These are phyloP conservation scores for Portunus trituberculatus DNA, from an alignment of 1,140 invertebrate genomes.

Conservation along the genomic window DNA sequence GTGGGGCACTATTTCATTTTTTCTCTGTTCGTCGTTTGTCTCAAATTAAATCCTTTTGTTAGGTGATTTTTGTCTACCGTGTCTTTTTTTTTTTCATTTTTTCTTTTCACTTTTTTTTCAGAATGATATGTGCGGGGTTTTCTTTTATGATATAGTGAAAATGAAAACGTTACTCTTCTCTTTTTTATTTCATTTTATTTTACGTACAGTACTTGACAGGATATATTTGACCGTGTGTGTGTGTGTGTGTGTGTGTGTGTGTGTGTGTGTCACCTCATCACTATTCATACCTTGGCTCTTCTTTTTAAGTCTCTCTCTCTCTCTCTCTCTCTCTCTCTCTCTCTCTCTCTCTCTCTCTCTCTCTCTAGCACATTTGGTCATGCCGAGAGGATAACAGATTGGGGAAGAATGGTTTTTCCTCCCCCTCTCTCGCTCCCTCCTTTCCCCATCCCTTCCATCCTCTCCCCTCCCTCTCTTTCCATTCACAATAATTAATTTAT, in stretches of 20 bases:
- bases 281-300: background rate
- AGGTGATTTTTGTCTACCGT: background rate
- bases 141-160: background rate
- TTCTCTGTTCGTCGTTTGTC: background rate
- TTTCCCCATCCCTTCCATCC: background rate
- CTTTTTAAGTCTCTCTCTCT: slow-evolving; percentile 32
- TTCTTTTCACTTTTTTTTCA: no score
- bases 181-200: background rate
- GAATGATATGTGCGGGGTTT: no score
- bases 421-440: background rate
- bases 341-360: background rate
- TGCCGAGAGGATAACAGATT: slow-evolving; percentile 34
- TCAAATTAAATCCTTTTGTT: background rate
- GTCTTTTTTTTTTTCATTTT: background rate
- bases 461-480: background rate
- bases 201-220: no score
- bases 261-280: background rate
- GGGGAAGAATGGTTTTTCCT: slow-evolving; percentile 42
- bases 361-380: slow-evolving; percentile 27
- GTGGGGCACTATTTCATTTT: background rate
- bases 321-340: background rate
- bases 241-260: slow-evolving; percentile 20
- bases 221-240: background rate
- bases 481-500: slow-evolving; percentile 28
- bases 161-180: background rate